Evolutionary conservation across 2,113 vertebrate species (phyloP).

Genomic region (Hemiscyllium ocellatum): DNA sequence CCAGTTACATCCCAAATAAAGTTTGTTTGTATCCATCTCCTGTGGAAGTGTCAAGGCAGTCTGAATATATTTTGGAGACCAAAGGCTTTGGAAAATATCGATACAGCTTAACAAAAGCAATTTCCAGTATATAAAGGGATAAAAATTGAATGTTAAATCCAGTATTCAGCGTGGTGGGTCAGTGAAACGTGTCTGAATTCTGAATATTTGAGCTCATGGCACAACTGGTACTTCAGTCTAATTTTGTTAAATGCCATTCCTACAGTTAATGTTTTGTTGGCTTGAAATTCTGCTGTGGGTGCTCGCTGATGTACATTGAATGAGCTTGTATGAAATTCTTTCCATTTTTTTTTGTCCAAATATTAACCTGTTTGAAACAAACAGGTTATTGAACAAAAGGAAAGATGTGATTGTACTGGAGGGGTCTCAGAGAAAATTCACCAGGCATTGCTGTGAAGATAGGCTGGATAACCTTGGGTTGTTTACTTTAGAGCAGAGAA

Average conservation of each 20-base stretch:
- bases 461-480: too few relatives aligned
- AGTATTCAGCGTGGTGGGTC: not conserved
- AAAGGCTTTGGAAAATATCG: not conserved
- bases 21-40: constrained; percentile 43
- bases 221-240: not conserved
- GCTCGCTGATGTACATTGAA: not conserved
- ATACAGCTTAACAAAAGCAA: not conserved
- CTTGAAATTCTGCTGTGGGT: not conserved
- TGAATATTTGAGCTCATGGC: not conserved
- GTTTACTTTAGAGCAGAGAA: too few relatives aligned
- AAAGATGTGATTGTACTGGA: too few relatives aligned
- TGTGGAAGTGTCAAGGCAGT: not conserved
- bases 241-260: not conserved
- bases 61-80: not conserved
- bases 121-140: not conserved
- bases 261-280: not conserved
- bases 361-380: not conserved
- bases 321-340: not conserved
- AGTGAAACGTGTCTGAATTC: not conserved
- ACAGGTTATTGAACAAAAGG: too few relatives aligned
- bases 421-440: too few relatives aligned
- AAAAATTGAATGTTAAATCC: not conserved
- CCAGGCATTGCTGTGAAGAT: too few relatives aligned
- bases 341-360: not conserved
- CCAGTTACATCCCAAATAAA: not conserved